These are phyloP conservation scores for Rambutsinella grinnellia DNA, from an alignment of 2,888 invertebrate species.

Conservation along the genomic window DNA sequence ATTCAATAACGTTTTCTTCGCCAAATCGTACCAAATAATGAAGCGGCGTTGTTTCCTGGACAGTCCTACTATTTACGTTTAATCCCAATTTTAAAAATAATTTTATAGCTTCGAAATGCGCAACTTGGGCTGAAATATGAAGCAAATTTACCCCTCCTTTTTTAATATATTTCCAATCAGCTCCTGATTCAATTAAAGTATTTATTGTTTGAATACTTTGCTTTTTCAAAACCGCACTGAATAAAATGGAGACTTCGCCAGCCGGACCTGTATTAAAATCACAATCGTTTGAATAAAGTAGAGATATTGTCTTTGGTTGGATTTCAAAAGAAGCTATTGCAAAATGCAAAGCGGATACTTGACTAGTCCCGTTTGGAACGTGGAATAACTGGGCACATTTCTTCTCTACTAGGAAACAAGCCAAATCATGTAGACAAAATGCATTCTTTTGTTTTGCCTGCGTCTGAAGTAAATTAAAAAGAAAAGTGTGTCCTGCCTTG, in stretches of 20 bases:
- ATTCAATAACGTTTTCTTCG: no score
- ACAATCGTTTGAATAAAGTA: background rate
- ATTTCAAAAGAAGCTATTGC: background rate
- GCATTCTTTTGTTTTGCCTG: no score
- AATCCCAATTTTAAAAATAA: no score
- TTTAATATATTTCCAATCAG: background rate
- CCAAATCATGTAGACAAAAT: no score
- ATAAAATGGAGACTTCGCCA: background rate
- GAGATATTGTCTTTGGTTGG: background rate
- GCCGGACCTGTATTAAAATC: background rate
- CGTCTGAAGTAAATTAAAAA: no score
- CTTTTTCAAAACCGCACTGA: background rate
- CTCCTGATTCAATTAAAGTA: background rate
- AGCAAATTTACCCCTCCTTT: background rate
- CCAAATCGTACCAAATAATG: no score
- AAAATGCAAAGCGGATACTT: background rate
- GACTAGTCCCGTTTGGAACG: no score
- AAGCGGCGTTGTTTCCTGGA: no score
- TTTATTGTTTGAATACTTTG: background rate
- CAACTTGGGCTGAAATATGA: background rate
- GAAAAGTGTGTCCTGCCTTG: no score
- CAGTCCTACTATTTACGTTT: no score
- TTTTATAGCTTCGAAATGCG: background rate
- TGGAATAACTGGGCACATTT: no score
- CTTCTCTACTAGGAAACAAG: no score